These are phyloP conservation scores for Oenanthe oenanthe DNA, from an alignment of 2,113 vertebrate genomes.

Conservation along the genomic window DNA sequence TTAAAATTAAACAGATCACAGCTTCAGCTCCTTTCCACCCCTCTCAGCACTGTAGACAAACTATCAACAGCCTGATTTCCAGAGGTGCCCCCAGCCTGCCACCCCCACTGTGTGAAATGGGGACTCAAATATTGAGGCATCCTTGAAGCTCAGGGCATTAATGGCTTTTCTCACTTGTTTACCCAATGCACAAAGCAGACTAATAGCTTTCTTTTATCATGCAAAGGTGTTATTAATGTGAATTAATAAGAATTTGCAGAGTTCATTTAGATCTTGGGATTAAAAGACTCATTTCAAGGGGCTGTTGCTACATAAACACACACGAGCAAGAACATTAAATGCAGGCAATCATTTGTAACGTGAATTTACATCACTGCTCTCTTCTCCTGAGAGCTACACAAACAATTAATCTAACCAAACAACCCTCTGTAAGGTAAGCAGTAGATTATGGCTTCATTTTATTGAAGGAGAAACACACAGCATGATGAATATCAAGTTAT, in stretches of 20 bases:
- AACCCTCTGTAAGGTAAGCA: background rate
- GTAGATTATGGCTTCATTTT: background rate
- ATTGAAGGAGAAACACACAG: background rate
- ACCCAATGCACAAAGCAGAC: background rate
- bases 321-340: background rate
- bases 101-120: background rate
- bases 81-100: background rate
- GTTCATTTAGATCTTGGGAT: background rate
- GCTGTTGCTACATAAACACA: background rate
- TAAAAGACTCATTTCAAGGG: slow-evolving; percentile 1
- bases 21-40: background rate
- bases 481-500: background rate
- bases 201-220: background rate
- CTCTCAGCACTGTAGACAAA: background rate
- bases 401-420: background rate
- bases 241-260: slow-evolving; percentile 13
- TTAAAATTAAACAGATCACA: background rate
- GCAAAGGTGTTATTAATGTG: background rate
- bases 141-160: background rate
- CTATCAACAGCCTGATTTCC: background rate
- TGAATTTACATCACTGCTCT: background rate
- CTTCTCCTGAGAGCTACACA: background rate
- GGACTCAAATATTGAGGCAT: background rate
- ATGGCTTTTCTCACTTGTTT: slow-evolving; percentile 10
- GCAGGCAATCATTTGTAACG: background rate